These are phyloP conservation scores for Drosophila niveifrons DNA, from an alignment of 2,888 invertebrate species.

Conservation along the genomic window DNA sequence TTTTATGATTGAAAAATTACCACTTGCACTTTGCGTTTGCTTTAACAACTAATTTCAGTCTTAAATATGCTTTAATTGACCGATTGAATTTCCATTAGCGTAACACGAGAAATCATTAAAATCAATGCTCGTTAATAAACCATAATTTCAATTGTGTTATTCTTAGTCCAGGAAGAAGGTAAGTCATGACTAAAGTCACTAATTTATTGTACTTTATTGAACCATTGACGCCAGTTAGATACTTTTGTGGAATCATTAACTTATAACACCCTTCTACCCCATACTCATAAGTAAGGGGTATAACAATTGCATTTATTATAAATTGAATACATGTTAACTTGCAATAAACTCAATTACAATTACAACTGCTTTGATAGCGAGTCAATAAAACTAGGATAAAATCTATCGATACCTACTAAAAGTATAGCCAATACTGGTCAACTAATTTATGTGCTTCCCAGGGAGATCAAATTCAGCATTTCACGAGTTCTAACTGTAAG, in stretches of 20 bases:
- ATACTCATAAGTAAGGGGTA: no score
- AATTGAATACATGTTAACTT: no score
- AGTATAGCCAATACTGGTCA: background rate
- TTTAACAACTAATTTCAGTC: slow-evolving; percentile 12
- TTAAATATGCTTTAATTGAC: slow-evolving; percentile 15
- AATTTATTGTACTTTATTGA: no score
- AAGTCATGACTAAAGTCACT: background rate
- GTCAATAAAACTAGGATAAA: background rate
- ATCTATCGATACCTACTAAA: background rate
- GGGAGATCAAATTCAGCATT: slow-evolving; percentile 47
- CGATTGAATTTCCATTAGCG: slow-evolving; percentile 15
- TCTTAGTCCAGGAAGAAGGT: background rate
- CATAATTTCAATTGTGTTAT: background rate
- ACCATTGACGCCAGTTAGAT: no score
- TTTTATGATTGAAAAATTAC: slow-evolving; percentile 22
- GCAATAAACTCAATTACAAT: no score
- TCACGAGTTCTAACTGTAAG: slow-evolving; percentile 23
- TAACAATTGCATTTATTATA: no score
- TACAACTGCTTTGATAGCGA: background rate
- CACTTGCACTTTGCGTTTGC: slow-evolving; percentile 4
- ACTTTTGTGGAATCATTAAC: no score
- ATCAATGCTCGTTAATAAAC: background rate
- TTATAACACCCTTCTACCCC: no score
- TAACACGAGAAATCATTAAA: slow-evolving; percentile 11
- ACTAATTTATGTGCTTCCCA: slow-evolving; percentile 14